phyloP scores from a whole-genome alignment of 2,888 invertebrate species.

The Amblyteles armatorius region DNA sequence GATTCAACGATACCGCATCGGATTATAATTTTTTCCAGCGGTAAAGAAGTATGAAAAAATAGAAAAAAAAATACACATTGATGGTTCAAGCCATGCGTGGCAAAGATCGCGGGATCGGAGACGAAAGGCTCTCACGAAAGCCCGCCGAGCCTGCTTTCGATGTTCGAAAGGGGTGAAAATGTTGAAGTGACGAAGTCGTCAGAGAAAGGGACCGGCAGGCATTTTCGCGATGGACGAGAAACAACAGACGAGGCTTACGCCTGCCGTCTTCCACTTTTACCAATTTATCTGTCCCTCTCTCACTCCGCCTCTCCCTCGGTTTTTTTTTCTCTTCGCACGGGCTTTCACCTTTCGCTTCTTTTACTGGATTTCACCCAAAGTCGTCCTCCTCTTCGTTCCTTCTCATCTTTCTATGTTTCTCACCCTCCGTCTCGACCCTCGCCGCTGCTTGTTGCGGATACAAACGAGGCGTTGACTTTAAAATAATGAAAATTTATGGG shows the following conservation, averaged over 20 bases:
- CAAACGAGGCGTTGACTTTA: slow-evolving; percentile 19
- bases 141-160: not conserved
- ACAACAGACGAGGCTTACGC: not conserved
- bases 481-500: slow-evolving; percentile 21
- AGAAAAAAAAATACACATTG: no score
- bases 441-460: slow-evolving; percentile 7
- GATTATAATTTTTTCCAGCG: no score
- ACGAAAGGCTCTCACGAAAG: not conserved
- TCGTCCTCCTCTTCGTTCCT: slow-evolving; percentile 34
- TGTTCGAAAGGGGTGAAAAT: not conserved
- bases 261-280: slow-evolving; percentile 34
- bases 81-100: not conserved
- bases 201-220: not conserved
- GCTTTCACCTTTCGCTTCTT: slow-evolving; percentile 21
- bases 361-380: slow-evolving; percentile 5
- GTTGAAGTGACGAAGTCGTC: not conserved
- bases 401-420: slow-evolving; percentile 43
- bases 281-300: slow-evolving; percentile 11
- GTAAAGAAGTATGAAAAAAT: no score
- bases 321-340: slow-evolving; percentile 16
- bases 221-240: slow-evolving; percentile 2
- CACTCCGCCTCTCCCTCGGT: no score
- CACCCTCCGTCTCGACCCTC: slow-evolving; percentile 1
- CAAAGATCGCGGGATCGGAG: not conserved
- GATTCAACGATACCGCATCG: no score